Percentiles rank a stretch among this genome's conserved stretches.
Conservation (phyloP, 2,888 invertebrate species). For the Kuschelorhynchus macadamiae region DNA sequence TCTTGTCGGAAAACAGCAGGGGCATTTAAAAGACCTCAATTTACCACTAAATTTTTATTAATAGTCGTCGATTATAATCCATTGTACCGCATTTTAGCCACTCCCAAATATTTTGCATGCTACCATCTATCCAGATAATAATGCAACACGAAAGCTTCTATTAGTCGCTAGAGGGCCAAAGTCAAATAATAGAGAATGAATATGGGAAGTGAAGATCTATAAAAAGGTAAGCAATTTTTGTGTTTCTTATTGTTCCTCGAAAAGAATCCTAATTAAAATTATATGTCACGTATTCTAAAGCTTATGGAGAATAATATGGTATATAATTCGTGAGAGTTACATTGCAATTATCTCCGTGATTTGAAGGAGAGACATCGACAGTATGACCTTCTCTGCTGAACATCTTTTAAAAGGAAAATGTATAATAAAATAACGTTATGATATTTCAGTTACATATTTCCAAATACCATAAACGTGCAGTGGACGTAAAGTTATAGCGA, state of each 20-base stretch:
- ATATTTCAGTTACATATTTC: too few relatives aligned
- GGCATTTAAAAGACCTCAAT: too few relatives aligned
- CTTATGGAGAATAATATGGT: constrained; percentile 19
- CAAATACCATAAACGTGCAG: too few relatives aligned
- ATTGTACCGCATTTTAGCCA: too few relatives aligned
- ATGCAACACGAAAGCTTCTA: neutral
- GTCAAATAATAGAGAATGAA: constrained; percentile 2
- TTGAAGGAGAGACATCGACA: constrained; percentile 57
- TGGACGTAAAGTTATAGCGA: too few relatives aligned
- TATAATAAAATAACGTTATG: too few relatives aligned
- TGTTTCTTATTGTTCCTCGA: constrained; percentile 27
- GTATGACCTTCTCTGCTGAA: constrained; percentile 52
- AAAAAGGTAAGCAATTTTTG: constrained; percentile 49
- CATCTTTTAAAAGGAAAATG: constrained; percentile 8
- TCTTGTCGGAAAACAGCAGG: too few relatives aligned
- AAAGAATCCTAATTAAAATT: constrained; percentile 9
- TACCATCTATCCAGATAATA: constrained; percentile 22
- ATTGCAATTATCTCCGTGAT: constrained; percentile 34
- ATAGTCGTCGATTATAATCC: too few relatives aligned
- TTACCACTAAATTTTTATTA: too few relatives aligned
- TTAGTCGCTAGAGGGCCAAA: constrained; percentile 26
- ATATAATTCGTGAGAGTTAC: constrained; percentile 14
- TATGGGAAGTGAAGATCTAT: constrained; percentile 52
- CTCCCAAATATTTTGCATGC: too few relatives aligned
- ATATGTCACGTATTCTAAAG: constrained; percentile 30